Evolutionary conservation across 2,113 vertebrate species (phyloP).

Genomic region (Bufo bufo): DNA sequence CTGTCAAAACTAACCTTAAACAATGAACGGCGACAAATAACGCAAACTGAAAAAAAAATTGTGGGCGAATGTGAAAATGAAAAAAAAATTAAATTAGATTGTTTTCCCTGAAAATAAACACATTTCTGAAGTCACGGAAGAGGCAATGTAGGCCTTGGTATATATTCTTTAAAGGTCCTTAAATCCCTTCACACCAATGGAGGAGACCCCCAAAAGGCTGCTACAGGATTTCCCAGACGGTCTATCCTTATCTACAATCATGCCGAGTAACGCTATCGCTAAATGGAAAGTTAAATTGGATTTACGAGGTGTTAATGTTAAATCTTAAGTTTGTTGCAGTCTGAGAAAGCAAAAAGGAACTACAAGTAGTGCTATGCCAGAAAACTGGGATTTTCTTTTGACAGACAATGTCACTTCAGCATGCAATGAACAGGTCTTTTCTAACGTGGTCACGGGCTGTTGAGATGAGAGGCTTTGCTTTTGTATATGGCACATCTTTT

Average conservation of each 20-base stretch:
- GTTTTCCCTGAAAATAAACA: constrained; percentile 82
- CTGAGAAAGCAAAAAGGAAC: constrained; percentile 87
- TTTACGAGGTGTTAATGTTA: constrained; percentile 85
- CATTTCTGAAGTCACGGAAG: constrained; percentile 75
- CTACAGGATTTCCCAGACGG: constrained; percentile 70
- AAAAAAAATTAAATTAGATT: constrained; percentile 81
- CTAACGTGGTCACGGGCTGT: constrained; percentile 79
- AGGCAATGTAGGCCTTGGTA: constrained; percentile 75
- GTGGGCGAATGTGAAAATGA: constrained; percentile 72
- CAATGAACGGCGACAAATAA: constrained; percentile 65
- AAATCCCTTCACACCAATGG: constrained; percentile 67
- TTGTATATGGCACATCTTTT: constrained; percentile 92
- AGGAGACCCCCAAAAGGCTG: background rate
- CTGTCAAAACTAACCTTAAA: constrained; percentile 78
- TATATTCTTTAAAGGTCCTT: constrained; percentile 78
- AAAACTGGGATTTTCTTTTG: constrained; percentile 69
- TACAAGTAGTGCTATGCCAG: constrained; percentile 87
- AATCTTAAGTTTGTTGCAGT: constrained; percentile 79
- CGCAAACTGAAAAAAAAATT: constrained; percentile 65
- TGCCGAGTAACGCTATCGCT: constrained; percentile 87
- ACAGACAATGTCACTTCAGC: constrained; percentile 84
- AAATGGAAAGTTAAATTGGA: constrained; percentile 83
- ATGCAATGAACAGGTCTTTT: constrained; percentile 81
- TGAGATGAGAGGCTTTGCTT: constrained; percentile 82
- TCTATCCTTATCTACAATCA: constrained; percentile 88